These are phyloP conservation scores for Lagopus muta DNA, from an alignment of 2,113 vertebrate genomes.

Conservation along the genomic window DNA sequence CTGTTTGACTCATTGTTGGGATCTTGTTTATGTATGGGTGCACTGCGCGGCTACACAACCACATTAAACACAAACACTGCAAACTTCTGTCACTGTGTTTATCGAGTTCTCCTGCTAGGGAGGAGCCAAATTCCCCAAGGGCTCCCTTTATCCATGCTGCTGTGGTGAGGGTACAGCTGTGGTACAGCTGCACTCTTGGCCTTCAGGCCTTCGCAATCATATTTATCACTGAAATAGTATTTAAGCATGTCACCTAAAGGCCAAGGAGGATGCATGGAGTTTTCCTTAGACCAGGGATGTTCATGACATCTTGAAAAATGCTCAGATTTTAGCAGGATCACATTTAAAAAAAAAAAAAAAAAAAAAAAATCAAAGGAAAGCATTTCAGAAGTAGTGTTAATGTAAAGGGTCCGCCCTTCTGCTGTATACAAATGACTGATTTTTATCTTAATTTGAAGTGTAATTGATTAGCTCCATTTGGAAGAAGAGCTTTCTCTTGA, in stretches of 20 bases:
- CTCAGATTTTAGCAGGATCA: not conserved
- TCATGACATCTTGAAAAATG: not conserved
- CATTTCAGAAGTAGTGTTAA: not conserved
- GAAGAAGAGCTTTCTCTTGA: not conserved
- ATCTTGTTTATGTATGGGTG: not conserved
- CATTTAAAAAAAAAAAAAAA: not conserved
- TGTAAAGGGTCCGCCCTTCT: not conserved
- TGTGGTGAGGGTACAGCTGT: not conserved
- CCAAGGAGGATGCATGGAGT: rapidly evolving
- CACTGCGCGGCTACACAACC: not conserved
- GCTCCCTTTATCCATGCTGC: not conserved
- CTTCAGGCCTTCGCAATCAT: not conserved
- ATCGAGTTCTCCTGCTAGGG: not conserved
- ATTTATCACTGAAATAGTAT: not conserved
- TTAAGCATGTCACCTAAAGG: not conserved
- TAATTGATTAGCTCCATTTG: not conserved
- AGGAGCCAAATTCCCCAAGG: not conserved
- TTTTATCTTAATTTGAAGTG: conserved; percentile 1
- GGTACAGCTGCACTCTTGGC: not conserved
- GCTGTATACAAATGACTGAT: not conserved
- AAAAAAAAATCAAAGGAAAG: not conserved
- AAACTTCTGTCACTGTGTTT: rapidly evolving
- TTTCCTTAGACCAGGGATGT: not conserved
- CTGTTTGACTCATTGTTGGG: not conserved
- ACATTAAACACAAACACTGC: rapidly evolving